These are phyloP conservation scores for Tetragonisca angustula DNA, from an alignment of 2,888 invertebrate species.

Conservation along the genomic window DNA sequence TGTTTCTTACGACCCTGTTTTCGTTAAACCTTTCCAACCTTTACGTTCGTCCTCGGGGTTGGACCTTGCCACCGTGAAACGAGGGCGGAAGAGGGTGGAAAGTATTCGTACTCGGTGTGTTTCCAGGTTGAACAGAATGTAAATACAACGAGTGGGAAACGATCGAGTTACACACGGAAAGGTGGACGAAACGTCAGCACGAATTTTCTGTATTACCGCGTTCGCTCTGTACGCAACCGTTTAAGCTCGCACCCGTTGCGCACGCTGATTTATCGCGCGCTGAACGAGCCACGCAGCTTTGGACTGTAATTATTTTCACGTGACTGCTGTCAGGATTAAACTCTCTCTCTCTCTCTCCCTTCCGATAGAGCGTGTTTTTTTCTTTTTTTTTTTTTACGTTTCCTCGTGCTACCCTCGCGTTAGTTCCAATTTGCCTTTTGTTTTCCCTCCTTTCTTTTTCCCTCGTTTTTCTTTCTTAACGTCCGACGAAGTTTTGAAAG, in stretches of 20 bases:
- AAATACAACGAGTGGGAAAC: neutral
- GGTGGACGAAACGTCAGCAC: conserved; percentile 7
- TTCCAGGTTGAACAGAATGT: neutral
- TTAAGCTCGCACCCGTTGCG: conserved; percentile 45
- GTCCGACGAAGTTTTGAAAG: accelerated
- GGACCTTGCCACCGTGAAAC: no score
- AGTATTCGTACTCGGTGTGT: neutral
- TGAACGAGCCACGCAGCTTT: conserved; percentile 49
- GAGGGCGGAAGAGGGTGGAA: no score
- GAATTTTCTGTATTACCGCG: conserved; percentile 44
- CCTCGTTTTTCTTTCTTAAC: neutral
- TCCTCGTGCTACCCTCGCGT: conserved; percentile 1
- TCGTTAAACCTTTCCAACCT: neutral
- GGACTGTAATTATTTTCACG: conserved; percentile 55
- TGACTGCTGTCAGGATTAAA: conserved; percentile 55
- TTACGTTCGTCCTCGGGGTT: neutral
- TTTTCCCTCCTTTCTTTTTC: neutral
- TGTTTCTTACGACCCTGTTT: neutral
- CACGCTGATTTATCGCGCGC: conserved; percentile 52
- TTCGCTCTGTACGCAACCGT: conserved; percentile 16
- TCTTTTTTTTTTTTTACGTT: conserved; percentile 8
- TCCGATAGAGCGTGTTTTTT: conserved; percentile 9
- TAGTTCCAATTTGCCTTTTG: neutral
- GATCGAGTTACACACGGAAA: neutral
- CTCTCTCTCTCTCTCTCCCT: neutral